These are phyloP conservation scores for Steatocranus sp. DNA, from an alignment of 2,797 vertebrate genomes.

Conservation along the genomic window DNA sequence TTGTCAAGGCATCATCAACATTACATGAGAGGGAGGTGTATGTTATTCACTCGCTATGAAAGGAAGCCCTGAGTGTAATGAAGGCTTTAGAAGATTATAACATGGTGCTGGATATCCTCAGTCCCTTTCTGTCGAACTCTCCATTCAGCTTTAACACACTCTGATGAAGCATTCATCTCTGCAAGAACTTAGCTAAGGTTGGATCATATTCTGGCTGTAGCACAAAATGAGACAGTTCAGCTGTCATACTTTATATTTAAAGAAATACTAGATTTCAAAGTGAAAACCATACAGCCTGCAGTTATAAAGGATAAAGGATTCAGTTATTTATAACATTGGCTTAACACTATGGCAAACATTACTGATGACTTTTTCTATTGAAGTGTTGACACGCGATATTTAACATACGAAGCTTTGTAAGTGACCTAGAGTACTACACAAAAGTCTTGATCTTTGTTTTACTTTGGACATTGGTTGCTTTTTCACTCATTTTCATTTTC, in stretches of 20 bases:
- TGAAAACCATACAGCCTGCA: background rate
- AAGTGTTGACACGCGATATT: background rate
- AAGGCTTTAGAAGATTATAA: background rate
- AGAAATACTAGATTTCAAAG: background rate
- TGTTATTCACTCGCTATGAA: background rate
- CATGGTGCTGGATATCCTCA: background rate
- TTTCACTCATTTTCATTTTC: background rate
- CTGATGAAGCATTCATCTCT: background rate
- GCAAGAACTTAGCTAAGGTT: background rate
- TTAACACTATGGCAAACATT: background rate
- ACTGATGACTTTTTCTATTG: background rate
- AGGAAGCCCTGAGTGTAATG: background rate
- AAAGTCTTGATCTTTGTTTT: background rate
- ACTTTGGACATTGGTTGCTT: background rate
- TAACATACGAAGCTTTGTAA: background rate
- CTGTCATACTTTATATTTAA: background rate
- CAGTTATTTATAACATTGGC: background rate
- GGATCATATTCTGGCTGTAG: background rate
- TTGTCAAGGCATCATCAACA: constrained; percentile 13
- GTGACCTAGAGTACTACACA: background rate
- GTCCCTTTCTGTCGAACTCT: background rate
- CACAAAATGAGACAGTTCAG: background rate
- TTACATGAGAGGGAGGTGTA: background rate
- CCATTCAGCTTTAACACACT: constrained; percentile 2
- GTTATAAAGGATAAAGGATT: background rate